Evolutionary conservation across 2,113 vertebrate genomes (phyloP).

Genomic region (Nycticorax nycticorax): DNA sequence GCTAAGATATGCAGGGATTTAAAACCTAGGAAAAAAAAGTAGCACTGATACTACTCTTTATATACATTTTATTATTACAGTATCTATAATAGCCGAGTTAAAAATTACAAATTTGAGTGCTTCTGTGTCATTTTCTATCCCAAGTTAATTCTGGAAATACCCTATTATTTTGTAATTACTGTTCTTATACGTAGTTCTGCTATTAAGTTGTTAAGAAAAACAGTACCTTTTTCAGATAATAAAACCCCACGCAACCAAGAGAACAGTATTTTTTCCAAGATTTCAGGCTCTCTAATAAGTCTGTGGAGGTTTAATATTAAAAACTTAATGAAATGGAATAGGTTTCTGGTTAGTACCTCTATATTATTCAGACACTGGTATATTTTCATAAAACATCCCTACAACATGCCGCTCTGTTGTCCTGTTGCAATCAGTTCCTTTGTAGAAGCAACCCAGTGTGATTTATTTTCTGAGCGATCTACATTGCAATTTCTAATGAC

Average conservation of each 20-base stretch:
- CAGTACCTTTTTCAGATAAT: neutral
- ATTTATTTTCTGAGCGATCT: neutral
- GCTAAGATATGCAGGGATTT: neutral
- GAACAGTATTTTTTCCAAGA: neutral
- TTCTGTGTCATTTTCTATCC: neutral
- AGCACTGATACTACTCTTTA: neutral
- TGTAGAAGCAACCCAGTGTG: neutral
- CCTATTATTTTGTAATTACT: neutral
- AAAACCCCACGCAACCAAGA: neutral
- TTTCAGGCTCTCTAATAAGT: neutral
- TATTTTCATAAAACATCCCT: neutral
- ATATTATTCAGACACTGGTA: neutral
- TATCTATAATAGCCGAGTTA: neutral
- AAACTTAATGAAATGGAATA: neutral
- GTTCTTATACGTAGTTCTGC: neutral
- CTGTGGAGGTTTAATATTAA: neutral
- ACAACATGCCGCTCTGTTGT: rapidly evolving
- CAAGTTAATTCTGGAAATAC: neutral
- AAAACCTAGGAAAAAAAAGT: neutral
- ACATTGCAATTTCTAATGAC: neutral
- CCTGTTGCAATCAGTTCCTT: neutral
- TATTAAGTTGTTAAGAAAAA: neutral
- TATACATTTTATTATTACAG: neutral
- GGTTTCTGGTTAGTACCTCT: neutral
- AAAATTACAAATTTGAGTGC: neutral